phyloP scores from a whole-genome alignment of 2,888 invertebrate species.

The Eurytoma californica region DNA sequence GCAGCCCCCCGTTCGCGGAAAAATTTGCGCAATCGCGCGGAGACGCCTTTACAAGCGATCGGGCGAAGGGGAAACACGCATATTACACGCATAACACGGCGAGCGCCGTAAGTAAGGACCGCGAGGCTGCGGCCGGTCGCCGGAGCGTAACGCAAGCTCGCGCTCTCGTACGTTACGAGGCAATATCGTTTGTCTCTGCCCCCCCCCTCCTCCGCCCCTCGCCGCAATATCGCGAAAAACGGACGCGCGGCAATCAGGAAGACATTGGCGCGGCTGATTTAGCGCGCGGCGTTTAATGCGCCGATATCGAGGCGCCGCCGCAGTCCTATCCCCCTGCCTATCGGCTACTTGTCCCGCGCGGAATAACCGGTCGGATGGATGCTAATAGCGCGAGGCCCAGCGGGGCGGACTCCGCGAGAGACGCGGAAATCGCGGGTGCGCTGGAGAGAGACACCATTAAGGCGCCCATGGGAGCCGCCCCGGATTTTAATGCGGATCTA shows the following conservation, averaged over 20 bases:
- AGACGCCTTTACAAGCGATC: slow-evolving; percentile 23
- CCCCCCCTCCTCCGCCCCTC: neutral
- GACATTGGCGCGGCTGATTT: slow-evolving; percentile 36
- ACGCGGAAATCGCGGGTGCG: slow-evolving; percentile 36
- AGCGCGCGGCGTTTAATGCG: neutral
- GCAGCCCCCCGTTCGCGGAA: neutral
- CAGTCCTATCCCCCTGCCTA: neutral
- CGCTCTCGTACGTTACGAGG: slow-evolving; percentile 22
- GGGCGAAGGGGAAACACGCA: slow-evolving; percentile 31
- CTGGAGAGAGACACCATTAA: neutral
- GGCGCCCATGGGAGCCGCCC: neutral
- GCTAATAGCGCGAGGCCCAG: slow-evolving; percentile 12
- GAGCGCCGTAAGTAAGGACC: neutral
- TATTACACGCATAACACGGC: slow-evolving; percentile 4
- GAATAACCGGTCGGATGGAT: slow-evolving; percentile 29
- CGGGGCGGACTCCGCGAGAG: neutral
- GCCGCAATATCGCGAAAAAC: slow-evolving; percentile 24
- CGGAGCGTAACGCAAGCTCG: slow-evolving; percentile 45
- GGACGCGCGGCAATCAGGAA: slow-evolving; percentile 38
- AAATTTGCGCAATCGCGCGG: neutral
- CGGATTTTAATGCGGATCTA: neutral
- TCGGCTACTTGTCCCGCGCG: neutral
- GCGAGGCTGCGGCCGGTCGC: neutral
- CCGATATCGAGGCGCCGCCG: slow-evolving; percentile 4
- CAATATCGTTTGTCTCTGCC: slow-evolving; percentile 5